phyloP scores from a whole-genome alignment of 2,113 vertebrate genomes.

The Boulengeromyrus knoepffleri region DNA sequence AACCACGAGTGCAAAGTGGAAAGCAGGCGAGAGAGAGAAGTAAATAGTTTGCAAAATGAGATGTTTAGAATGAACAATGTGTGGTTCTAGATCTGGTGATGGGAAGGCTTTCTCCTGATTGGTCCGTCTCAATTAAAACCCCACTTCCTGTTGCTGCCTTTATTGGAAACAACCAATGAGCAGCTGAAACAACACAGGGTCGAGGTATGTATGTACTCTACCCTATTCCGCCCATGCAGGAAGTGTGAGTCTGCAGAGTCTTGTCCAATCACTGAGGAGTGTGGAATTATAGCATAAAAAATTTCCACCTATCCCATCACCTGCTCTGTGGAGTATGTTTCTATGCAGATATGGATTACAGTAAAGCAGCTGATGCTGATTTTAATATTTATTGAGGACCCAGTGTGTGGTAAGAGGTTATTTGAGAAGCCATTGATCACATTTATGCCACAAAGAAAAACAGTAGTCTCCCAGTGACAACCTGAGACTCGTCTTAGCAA shows the following conservation, averaged over 20 bases:
- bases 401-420: slow-evolving; percentile 54
- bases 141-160: not conserved
- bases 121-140: not conserved
- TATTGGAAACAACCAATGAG: not conserved
- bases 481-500: slow-evolving; percentile 53
- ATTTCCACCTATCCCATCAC: slow-evolving; percentile 9
- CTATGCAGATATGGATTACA: slow-evolving; percentile 24
- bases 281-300: not conserved
- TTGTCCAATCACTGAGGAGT: not conserved
- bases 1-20: not conserved
- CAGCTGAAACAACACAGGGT: not conserved
- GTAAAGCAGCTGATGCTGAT: slow-evolving; percentile 34
- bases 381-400: slow-evolving; percentile 45
- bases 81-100: not conserved
- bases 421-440: slow-evolving; percentile 58
- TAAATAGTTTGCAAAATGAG: not conserved
- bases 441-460: slow-evolving; percentile 46
- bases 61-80: not conserved
- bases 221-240: not conserved
- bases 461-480: slow-evolving; percentile 41
- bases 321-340: slow-evolving; percentile 17
- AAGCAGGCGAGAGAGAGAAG: not conserved
- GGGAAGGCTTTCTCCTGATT: slow-evolving; percentile 7
- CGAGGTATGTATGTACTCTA: not conserved
- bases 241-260: not conserved